These are phyloP conservation scores for Hydrotaea cyrtoneurina DNA, from an alignment of 2,888 invertebrate genomes.

Conservation along the genomic window DNA sequence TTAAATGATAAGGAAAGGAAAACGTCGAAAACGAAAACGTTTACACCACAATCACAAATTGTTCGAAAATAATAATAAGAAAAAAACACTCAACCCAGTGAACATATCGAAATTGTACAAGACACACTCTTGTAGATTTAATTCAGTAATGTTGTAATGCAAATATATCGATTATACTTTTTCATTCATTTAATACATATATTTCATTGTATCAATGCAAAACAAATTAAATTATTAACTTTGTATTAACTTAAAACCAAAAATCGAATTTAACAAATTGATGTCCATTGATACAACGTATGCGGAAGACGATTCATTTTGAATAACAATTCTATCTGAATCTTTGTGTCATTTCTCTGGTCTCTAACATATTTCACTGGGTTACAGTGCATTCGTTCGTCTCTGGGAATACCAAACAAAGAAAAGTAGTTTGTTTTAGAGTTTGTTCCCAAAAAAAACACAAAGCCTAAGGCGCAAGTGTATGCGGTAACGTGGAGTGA, in stretches of 20 bases:
- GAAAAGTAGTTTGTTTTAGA: conserved; percentile 22
- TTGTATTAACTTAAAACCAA: no score
- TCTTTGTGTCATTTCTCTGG: no score
- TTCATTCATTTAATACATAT: no score
- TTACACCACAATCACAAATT: conserved; percentile 28
- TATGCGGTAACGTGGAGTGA: conserved; percentile 44
- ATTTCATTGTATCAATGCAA: no score
- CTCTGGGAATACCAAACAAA: background rate
- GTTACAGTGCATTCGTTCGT: background rate
- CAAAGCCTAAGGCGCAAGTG: conserved; percentile 34
- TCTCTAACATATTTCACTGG: background rate
- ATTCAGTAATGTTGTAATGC: no score
- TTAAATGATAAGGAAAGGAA: conserved; percentile 15
- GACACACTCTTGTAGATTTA: no score
- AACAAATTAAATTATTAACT: no score
- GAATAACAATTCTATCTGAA: no score
- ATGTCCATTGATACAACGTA: no score
- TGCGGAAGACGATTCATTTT: no score
- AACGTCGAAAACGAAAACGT: conserved; percentile 1
- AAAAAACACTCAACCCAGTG: background rate
- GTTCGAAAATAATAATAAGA: background rate
- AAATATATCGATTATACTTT: no score
- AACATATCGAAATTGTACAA: conserved; percentile 2
- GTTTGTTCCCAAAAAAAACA: background rate
- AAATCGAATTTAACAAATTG: no score